These are phyloP conservation scores for Ephialtes manifestator DNA, from an alignment of 2,888 invertebrate species.

Conservation along the genomic window DNA sequence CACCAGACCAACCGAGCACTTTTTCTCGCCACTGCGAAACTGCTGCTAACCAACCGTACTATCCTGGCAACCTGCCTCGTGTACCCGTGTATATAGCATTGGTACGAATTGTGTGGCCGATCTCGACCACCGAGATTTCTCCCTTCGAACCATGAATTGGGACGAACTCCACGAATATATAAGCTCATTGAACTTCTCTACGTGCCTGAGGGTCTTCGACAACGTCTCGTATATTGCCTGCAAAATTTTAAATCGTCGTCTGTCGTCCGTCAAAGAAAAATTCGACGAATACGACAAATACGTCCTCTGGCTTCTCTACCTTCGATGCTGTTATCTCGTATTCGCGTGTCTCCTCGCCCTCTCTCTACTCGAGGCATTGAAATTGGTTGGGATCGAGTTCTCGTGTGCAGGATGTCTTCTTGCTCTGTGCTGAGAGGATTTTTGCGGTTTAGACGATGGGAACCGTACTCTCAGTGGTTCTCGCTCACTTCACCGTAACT, in stretches of 20 bases:
- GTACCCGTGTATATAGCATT: background rate
- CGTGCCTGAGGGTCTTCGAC: slow-evolving; percentile 18
- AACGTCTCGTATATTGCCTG: slow-evolving; percentile 73
- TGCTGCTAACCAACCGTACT: slow-evolving; percentile 32
- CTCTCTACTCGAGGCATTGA: slow-evolving; percentile 19
- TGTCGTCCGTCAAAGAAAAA: slow-evolving; percentile 74
- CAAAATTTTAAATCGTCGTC: slow-evolving; percentile 76
- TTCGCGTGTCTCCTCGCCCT: slow-evolving; percentile 5
- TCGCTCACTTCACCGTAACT: background rate
- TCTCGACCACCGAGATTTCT: slow-evolving; percentile 29
- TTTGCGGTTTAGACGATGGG: slow-evolving; percentile 8
- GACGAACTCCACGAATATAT: slow-evolving; percentile 22
- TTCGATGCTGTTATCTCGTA: slow-evolving; percentile 5
- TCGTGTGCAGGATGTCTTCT: slow-evolving; percentile 27
- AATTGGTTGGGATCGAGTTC: slow-evolving; percentile 65
- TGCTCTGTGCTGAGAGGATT: slow-evolving; percentile 24
- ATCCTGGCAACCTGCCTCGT: slow-evolving; percentile 32
- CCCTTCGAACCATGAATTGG: slow-evolving; percentile 17
- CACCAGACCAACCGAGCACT: background rate
- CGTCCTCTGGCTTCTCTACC: slow-evolving; percentile 16
- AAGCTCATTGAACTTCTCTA: slow-evolving; percentile 34
- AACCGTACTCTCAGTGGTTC: background rate
- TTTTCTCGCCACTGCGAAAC: slow-evolving; percentile 35
- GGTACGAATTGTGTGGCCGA: background rate
- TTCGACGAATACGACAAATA: slow-evolving; percentile 56